phyloP scores from a whole-genome alignment of 2,797 vertebrate species.

The Trachurus trachurus region DNA sequence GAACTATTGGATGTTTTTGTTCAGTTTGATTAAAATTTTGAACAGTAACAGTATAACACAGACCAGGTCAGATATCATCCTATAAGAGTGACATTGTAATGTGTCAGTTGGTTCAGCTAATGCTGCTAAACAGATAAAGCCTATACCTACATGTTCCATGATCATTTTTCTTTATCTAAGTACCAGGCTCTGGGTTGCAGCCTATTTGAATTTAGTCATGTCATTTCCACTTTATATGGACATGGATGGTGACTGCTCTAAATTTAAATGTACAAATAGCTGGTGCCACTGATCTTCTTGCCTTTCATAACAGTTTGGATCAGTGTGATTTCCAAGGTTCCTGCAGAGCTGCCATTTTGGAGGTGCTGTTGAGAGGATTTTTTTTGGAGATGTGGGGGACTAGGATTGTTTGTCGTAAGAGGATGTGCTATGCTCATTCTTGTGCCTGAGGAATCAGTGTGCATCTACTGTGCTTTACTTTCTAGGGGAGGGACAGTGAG shows the following conservation, averaged over 20 bases:
- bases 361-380: background rate
- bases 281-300: slow-evolving; percentile 1
- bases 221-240: background rate
- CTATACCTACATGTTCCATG: background rate
- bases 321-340: too few species aligned
- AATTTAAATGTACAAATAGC: slow-evolving; percentile 1
- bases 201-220: background rate
- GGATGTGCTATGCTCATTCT: slow-evolving; percentile 46
- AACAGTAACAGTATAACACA: background rate
- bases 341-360: slow-evolving; percentile 1
- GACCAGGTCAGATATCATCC: background rate
- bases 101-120: background rate
- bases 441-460: slow-evolving; percentile 38
- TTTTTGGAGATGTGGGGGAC: slow-evolving; percentile 12
- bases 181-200: slow-evolving; percentile 2
- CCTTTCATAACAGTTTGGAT: too few species aligned
- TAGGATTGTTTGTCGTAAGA: slow-evolving; percentile 9
- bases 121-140: background rate
- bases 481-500: slow-evolving; percentile 21
- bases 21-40: background rate
- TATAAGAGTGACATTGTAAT: background rate
- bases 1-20: background rate
- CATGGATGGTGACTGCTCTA: background rate
- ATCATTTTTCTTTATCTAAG: background rate
- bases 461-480: slow-evolving; percentile 61